A percentile compares a stretch with the other conserved stretches of the same genome.
These are phyloP conservation scores for Eciton burchellii DNA, from an alignment of 1,140 invertebrate genomes.

Conservation along the genomic window DNA sequence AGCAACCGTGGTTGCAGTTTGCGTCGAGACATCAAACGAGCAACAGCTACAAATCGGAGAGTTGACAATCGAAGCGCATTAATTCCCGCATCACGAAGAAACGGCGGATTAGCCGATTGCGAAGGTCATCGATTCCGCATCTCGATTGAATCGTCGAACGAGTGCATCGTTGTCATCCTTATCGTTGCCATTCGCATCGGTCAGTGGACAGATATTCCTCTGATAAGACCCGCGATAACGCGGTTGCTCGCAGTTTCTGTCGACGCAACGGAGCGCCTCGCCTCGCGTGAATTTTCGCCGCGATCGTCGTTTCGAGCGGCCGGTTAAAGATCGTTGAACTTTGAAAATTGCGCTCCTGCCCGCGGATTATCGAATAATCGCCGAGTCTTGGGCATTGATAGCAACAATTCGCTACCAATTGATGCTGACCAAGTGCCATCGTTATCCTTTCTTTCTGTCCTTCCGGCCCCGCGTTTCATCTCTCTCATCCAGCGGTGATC, in stretches of 20 bases:
- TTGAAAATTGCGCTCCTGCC: not conserved
- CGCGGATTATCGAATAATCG: not conserved
- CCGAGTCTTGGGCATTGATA: not conserved
- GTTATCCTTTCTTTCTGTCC: no score
- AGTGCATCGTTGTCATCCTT: conserved; percentile 1
- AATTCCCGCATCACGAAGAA: conserved; percentile 59
- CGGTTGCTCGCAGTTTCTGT: conserved; percentile 35
- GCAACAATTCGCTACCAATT: not conserved
- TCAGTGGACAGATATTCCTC: conserved; percentile 57
- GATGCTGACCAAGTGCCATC: not conserved
- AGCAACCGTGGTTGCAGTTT: not conserved
- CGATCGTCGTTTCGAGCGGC: conserved; percentile 16
- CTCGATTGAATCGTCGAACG: conserved; percentile 31
- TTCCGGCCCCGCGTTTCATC: no score
- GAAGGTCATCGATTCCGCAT: conserved; percentile 50
- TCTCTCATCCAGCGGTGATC: not conserved
- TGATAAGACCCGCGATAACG: conserved; percentile 64
- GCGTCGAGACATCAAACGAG: conserved; percentile 22
- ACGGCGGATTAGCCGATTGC: conserved; percentile 22
- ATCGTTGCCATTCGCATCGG: conserved; percentile 14
- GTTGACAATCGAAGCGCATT: conserved; percentile 58
- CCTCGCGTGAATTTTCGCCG: conserved; percentile 25
- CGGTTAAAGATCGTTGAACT: not conserved
- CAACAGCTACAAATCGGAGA: conserved; percentile 53
- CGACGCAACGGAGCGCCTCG: conserved; percentile 30